Percentiles rank a stretch among this genome's conserved stretches.
phyloP scores from a whole-genome alignment of 2,888 invertebrate genomes.

The Trachelus troglodyta region DNA sequence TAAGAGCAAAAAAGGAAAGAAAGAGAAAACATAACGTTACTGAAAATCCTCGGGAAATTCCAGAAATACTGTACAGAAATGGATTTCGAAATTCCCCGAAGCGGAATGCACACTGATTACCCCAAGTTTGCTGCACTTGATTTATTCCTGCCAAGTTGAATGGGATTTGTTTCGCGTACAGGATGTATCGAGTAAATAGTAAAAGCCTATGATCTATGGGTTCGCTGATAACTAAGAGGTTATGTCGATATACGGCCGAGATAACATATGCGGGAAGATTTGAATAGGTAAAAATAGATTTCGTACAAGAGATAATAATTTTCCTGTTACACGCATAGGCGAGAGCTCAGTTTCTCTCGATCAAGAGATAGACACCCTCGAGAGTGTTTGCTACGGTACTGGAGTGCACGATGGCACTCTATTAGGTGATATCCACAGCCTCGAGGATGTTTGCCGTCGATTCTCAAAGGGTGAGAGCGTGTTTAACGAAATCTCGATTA shows the following conservation, averaged over 20 bases:
- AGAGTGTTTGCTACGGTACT: background rate
- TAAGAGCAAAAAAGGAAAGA: background rate
- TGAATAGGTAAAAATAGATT: background rate
- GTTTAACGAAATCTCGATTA: conserved; percentile 46
- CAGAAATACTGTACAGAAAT: background rate
- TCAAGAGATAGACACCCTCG: background rate
- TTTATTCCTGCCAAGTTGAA: background rate
- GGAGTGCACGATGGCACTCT: background rate
- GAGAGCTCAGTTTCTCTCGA: background rate
- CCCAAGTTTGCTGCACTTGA: background rate
- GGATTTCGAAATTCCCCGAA: background rate
- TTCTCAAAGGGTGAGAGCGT: background rate
- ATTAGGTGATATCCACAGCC: background rate
- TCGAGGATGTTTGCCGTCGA: conserved; percentile 3
- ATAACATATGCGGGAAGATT: background rate
- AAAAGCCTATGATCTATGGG: background rate
- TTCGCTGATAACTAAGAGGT: background rate
- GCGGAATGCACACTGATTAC: background rate
- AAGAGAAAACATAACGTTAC: background rate
- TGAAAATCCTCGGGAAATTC: background rate
- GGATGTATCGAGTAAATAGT: background rate
- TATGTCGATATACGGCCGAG: background rate
- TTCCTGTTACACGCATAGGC: background rate
- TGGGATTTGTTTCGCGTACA: background rate
- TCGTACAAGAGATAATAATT: background rate